A percentile compares a stretch with the other conserved stretches of the same genome.
These are phyloP conservation scores for Stomatorhinus walkeri DNA, from an alignment of 2,797 vertebrate species.

Conservation along the genomic window DNA sequence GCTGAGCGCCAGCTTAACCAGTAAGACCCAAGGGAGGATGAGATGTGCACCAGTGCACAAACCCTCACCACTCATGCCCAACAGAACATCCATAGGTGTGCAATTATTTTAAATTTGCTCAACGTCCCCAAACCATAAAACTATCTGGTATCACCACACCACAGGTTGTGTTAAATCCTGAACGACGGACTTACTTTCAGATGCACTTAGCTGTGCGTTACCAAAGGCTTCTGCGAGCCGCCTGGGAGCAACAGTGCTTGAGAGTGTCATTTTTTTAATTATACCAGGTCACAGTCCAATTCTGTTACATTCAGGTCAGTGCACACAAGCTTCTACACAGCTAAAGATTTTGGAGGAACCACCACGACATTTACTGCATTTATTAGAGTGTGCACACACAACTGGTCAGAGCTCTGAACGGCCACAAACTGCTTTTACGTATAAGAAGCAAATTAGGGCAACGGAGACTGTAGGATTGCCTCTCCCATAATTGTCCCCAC, in stretches of 20 bases:
- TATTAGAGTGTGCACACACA: not conserved
- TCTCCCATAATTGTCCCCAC: not conserved
- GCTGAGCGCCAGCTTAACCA: not conserved
- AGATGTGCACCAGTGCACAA: not conserved
- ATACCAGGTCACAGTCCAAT: not conserved
- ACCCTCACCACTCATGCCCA: not conserved
- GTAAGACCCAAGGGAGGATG: not conserved
- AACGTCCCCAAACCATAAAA: not conserved
- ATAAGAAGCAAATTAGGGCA: not conserved
- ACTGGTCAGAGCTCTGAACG: not conserved
- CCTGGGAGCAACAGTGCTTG: not conserved
- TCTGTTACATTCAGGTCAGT: constrained; percentile 4
- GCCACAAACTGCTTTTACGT: not conserved
- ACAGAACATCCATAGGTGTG: not conserved
- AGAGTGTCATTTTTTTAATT: not conserved
- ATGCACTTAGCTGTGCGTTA: not conserved
- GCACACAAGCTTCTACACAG: not conserved
- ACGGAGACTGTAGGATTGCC: not conserved
- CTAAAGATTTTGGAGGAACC: not conserved
- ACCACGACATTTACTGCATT: not conserved
- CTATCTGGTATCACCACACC: not conserved
- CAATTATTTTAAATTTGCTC: not conserved
- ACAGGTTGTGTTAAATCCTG: not conserved
- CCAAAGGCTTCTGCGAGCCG: not conserved
- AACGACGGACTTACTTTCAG: not conserved